Evolutionary conservation across 2,113 vertebrate species (phyloP).

Genomic region (Rhinichthys klamathensis): DNA sequence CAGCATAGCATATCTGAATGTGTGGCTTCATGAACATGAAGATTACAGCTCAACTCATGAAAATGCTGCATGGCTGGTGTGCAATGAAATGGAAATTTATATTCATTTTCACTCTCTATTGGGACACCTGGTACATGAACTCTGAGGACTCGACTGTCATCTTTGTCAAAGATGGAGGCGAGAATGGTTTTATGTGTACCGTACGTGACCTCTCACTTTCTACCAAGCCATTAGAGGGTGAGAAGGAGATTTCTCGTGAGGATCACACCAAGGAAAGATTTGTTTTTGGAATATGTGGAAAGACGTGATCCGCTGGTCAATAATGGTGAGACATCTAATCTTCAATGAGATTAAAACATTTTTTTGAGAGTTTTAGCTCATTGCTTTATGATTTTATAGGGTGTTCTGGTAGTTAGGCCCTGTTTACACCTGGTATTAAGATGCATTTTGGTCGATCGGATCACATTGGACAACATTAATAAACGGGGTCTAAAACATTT

Average conservation of each 20-base stretch:
- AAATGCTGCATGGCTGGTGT: conserved; percentile 13
- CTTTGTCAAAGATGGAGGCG: conserved; percentile 35
- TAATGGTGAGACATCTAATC: neutral
- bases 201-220: conserved; percentile 20
- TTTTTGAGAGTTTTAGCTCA: neutral
- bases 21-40: neutral
- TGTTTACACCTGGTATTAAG: too few relatives aligned
- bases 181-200: conserved; percentile 36
- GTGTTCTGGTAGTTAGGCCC: neutral
- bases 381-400: neutral
- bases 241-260: conserved; percentile 26
- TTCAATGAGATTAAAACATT: neutral
- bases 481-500: too few relatives aligned
- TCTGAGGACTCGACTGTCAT: conserved; percentile 3
- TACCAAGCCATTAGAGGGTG: conserved; percentile 35
- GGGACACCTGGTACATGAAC: conserved; percentile 19
- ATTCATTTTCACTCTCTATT: conserved; percentile 8
- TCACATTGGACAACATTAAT: too few relatives aligned
- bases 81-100: neutral
- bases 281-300: neutral
- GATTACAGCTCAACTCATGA: neutral
- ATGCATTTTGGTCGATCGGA: too few relatives aligned
- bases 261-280: neutral
- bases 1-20: neutral
- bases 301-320: neutral